Evolutionary conservation across 2,113 vertebrate species (phyloP).

Genomic region (Anhinga rufa): DNA sequence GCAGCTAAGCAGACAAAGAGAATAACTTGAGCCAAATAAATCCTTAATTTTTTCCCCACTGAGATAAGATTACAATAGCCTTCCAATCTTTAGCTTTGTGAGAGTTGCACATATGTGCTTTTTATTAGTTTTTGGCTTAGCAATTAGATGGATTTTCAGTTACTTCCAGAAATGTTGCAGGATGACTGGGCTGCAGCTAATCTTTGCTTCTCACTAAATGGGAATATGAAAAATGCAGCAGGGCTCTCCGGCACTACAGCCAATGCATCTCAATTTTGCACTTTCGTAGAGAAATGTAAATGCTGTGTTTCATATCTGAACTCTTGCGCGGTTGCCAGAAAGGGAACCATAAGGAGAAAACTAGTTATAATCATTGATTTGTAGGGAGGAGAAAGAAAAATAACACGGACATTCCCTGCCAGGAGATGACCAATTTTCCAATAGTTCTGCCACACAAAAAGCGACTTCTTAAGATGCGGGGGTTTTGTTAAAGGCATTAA

Average conservation of each 20-base stretch:
- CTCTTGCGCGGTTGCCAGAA: background rate
- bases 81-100: conserved; percentile 12
- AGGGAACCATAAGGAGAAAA: background rate
- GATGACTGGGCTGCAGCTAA: conserved; percentile 22
- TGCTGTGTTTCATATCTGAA: background rate
- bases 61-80: conserved; percentile 20
- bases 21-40: conserved; percentile 37
- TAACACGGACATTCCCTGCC: background rate
- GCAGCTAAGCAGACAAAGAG: conserved; percentile 24
- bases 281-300: conserved; percentile 7
- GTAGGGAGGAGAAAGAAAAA: conserved; percentile 9
- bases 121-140: conserved; percentile 24
- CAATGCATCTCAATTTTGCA: conserved; percentile 26
- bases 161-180: conserved; percentile 8
- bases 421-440: conserved; percentile 52
- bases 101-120: conserved; percentile 2
- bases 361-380: conserved; percentile 3
- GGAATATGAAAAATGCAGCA: conserved; percentile 37
- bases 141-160: conserved; percentile 44
- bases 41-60: conserved; percentile 19
- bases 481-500: background rate
- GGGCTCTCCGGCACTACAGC: background rate
- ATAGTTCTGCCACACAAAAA: background rate
- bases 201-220: background rate
- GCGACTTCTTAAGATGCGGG: background rate